Percentiles rank a stretch among this genome's conserved stretches.
Conservation (phyloP, 2,797 vertebrate species). For the Rallus crepitans region DNA sequence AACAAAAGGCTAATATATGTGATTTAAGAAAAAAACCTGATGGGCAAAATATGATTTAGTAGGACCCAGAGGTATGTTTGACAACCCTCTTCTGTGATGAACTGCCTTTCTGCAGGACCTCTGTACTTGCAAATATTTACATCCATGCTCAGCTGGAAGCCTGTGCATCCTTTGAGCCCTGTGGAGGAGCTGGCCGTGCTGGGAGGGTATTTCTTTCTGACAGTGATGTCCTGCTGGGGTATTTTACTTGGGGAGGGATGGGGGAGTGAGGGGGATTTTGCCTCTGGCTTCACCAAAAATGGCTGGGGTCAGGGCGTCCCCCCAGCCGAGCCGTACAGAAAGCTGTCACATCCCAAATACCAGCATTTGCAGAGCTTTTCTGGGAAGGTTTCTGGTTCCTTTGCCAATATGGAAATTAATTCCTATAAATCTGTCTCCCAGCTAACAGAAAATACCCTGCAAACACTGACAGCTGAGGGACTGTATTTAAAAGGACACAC, state of each 20-base stretch:
- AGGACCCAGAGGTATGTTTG: background rate
- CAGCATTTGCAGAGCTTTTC: background rate
- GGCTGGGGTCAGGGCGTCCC: background rate
- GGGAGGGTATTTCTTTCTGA: background rate
- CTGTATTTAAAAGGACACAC: background rate
- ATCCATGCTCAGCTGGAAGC: background rate
- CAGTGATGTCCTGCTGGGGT: background rate
- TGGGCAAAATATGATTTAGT: conserved; percentile 14
- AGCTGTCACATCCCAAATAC: background rate
- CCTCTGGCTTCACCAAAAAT: background rate
- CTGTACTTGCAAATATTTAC: conserved; percentile 22
- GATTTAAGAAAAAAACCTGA: background rate
- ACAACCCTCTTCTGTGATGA: conserved; percentile 13
- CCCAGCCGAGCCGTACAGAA: background rate
- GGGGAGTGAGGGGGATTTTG: background rate
- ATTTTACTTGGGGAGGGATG: background rate
- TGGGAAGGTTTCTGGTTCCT: background rate
- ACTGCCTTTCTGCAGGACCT: background rate
- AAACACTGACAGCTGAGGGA: background rate
- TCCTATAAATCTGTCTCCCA: background rate
- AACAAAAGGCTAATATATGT: background rate
- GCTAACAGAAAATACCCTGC: background rate
- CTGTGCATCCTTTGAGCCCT: background rate
- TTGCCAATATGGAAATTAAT: conserved; percentile 10
- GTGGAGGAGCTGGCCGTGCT: background rate